Evolutionary conservation across 2,888 invertebrate genomes (phyloP), one percentile per base, ranked within the genome.

Genomic region (Limnephilus auricula): DNA sequence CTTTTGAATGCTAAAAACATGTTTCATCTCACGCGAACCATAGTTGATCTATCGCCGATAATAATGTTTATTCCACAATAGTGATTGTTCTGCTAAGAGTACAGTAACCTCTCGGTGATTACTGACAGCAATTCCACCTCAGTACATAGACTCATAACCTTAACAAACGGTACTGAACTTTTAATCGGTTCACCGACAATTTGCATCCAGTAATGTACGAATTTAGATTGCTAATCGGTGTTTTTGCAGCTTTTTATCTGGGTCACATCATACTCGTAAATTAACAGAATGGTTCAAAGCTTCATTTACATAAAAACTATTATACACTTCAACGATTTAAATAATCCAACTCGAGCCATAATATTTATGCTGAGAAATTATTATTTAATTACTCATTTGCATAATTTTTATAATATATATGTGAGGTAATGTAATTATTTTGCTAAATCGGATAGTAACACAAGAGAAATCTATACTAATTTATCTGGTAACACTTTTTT

Each of bases 81-180:
- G 45, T 37, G 34, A 40, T 12, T 34, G 88, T 37, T 88, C 82
- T 34, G n/a, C n/a, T 34, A 50, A 34, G 32, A 30, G 86, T 83
- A 78, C 88, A 65, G 90, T 90, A 78, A 91, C 85, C 91, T 79
- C 85, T 40, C 30, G 10, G 34, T 86, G 88, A 88, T 90, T 85
- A 82, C 86, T 65, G 34, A n/a, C 79, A 15, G 45, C 30, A n/a
- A n/a, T 65, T 65, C 65, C 65, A 65, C 65, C 5, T 25, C 9
- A 25, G n/a, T 65, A 65, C 65, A 65, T 25, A 65, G 65, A 25
- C 65, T 50, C 15, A 50, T 13, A 50, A 85, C 83, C 78, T 65
- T 91, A 50, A 83, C 86, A 91, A 91, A 89, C 50, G 89, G 80
- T 31, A 79, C 45, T 88, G 82, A 82, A 91, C 65, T 90, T 65